These are phyloP conservation scores for Plodia interpunctella DNA, from an alignment of 1,140 invertebrate genomes.

Conservation along the genomic window DNA sequence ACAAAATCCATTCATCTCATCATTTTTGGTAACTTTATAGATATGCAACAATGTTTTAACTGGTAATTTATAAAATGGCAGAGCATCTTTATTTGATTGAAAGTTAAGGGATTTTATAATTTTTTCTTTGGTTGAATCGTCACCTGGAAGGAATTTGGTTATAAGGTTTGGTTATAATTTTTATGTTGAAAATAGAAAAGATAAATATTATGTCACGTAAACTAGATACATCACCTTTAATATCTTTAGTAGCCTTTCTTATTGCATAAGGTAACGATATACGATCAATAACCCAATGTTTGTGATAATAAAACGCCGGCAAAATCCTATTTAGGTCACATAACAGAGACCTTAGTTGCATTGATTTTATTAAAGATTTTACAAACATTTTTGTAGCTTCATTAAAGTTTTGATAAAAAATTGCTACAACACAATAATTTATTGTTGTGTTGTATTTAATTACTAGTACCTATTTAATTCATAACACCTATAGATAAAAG, in stretches of 20 bases:
- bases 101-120: conserved; percentile 59
- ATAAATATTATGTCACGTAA: too few relatives aligned
- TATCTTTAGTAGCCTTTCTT: background rate
- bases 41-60: conserved; percentile 49
- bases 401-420: too few relatives aligned
- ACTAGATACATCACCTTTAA: background rate
- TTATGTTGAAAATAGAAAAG: background rate
- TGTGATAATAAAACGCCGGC: background rate
- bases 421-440: too few relatives aligned
- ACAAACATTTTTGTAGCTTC: background rate
- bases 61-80: conserved; percentile 58
- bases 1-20: conserved; percentile 46
- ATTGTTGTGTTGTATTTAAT: too few relatives aligned
- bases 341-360: background rate
- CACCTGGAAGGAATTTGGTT: conserved; percentile 28
- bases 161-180: background rate
- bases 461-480: too few relatives aligned
- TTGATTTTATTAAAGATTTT: background rate
- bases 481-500: too few relatives aligned
- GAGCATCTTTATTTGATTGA: conserved; percentile 45
- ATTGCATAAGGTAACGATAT: background rate
- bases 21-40: conserved; percentile 48
- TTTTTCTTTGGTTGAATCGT: conserved; percentile 31
- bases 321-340: background rate
- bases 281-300: background rate